Evolutionary conservation across 1,140 invertebrate genomes (phyloP).

Genomic region (Saxidomus purpurata): DNA sequence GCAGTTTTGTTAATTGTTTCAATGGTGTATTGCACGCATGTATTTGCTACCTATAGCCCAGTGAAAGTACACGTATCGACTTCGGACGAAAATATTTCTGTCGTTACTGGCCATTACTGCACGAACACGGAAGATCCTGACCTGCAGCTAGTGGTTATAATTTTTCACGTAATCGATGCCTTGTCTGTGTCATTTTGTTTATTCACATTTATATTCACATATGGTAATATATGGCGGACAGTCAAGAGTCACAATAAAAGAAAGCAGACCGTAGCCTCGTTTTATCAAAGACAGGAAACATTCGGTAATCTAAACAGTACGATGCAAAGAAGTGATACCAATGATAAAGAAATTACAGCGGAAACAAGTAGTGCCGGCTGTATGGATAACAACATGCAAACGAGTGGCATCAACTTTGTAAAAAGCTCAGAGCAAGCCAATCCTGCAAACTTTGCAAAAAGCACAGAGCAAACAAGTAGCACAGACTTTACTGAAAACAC

Average conservation of each 20-base stretch:
- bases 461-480: no score
- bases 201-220: background rate
- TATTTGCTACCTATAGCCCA: constrained; percentile 6
- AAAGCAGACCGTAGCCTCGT: background rate
- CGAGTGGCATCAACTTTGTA: background rate
- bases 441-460: no score
- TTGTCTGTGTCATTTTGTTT: background rate
- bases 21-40: background rate
- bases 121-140: constrained; percentile 22
- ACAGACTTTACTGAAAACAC: no score
- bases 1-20: background rate
- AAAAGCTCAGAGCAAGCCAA: no score
- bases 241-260: background rate
- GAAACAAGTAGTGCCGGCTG: background rate
- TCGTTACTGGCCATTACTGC: constrained; percentile 31
- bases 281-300: background rate
- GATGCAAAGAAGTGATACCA: background rate
- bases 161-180: background rate
- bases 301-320: background rate
- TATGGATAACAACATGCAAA: background rate
- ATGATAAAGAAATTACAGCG: background rate
- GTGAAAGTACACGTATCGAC: constrained; percentile 7
- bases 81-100: background rate
- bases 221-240: background rate
- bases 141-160: background rate